Conservation (phyloP, 2,113 vertebrate species). For the Phalacrocorax pelagicus region DNA sequence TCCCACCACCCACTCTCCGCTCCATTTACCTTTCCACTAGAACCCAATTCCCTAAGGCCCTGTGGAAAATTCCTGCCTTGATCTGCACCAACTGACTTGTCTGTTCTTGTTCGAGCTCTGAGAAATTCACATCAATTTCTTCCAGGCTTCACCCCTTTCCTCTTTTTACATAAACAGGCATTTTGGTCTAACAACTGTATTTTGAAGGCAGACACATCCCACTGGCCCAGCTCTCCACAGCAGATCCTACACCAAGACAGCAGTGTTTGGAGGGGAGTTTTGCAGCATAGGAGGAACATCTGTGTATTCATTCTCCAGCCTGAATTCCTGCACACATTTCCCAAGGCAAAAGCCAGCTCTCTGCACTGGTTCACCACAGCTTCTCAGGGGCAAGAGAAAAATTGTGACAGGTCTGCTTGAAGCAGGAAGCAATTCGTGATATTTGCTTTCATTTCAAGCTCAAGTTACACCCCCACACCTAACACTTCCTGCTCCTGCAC, state of each 20-base stretch:
- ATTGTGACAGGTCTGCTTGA: neutral
- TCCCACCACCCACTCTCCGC: neutral
- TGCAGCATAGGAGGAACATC: neutral
- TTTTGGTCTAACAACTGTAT: neutral
- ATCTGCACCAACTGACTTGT: neutral
- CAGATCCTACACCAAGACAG: neutral
- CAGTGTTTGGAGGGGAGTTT: accelerated
- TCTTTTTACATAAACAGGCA: neutral
- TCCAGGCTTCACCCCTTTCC: neutral
- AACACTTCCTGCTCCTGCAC: neutral
- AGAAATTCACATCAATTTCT: neutral
- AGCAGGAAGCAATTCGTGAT: neutral
- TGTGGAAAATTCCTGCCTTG: conserved; percentile 10
- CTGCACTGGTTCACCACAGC: neutral
- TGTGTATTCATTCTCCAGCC: neutral
- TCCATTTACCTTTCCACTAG: neutral
- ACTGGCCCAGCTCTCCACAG: neutral
- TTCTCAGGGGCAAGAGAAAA: neutral
- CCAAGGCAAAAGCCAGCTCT: neutral
- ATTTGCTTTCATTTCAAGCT: neutral
- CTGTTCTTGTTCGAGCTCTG: neutral
- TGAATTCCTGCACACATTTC: neutral
- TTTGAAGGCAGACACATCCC: neutral
- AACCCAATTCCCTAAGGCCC: neutral
- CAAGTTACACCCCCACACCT: neutral